These are phyloP conservation scores for Euplagia quadripunctaria DNA, from an alignment of 2,888 invertebrate genomes.

Conservation along the genomic window DNA sequence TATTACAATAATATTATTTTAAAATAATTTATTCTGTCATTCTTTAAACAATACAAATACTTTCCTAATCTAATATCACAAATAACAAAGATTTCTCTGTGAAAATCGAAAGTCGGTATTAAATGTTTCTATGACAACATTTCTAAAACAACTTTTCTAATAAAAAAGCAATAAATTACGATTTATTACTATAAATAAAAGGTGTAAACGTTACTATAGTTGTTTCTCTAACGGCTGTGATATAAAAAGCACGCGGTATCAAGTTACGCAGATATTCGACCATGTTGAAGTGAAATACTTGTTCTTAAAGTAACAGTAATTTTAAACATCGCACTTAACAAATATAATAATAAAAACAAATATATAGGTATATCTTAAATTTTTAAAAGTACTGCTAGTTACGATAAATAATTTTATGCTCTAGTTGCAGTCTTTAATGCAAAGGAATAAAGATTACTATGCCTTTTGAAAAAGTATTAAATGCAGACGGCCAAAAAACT, in stretches of 20 bases:
- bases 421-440: background rate
- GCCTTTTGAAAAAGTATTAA: background rate
- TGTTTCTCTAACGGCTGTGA: conserved; percentile 65
- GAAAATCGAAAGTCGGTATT: conserved; percentile 2
- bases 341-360: no score
- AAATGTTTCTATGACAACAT: conserved; percentile 2
- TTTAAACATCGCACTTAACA: background rate
- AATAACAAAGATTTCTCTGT: background rate
- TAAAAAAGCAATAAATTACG: conserved; percentile 40
- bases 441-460: background rate
- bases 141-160: conserved; percentile 26
- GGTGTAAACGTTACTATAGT: conserved; percentile 57
- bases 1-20: no score
- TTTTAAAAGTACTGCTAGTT: background rate
- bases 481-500: background rate
- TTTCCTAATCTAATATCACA: background rate
- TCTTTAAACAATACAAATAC: background rate
- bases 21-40: background rate
- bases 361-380: background rate
- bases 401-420: background rate
- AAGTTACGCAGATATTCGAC: conserved; percentile 55
- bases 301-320: conserved; percentile 26
- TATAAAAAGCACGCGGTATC: conserved; percentile 61
- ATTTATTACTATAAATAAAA: conserved; percentile 53
- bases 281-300: conserved; percentile 22